Evolutionary conservation across 2,113 vertebrate species (phyloP).

Genomic region (Rousettus leschenaultii): DNA sequence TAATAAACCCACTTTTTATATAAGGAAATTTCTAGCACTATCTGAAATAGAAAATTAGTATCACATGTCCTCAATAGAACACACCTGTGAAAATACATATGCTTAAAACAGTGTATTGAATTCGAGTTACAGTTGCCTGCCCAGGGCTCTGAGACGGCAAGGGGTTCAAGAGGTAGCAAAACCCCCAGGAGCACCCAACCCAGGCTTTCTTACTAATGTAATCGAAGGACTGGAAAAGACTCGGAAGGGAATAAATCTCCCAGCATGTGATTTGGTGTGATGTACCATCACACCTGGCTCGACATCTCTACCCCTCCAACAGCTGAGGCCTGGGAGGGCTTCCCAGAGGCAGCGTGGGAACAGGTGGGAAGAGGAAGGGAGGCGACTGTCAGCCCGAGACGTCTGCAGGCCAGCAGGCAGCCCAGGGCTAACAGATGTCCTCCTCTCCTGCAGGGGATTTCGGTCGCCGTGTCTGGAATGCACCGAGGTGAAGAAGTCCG

Average conservation of each 20-base stretch:
- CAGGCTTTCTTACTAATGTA: neutral
- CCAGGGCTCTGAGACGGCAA: neutral
- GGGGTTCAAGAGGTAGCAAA: neutral
- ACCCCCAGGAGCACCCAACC: neutral
- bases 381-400: fast-evolving
- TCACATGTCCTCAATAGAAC: neutral
- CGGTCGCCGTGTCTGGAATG: slow-evolving; percentile 81
- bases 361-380: neutral
- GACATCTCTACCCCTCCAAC: neutral
- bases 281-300: neutral
- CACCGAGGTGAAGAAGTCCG: slow-evolving; percentile 77
- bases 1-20: neutral
- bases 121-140: neutral
- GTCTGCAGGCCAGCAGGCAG: neutral
- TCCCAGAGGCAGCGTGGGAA: neutral
- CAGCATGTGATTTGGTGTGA: neutral
- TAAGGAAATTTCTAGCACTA: neutral
- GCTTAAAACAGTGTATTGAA: neutral
- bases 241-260: neutral
- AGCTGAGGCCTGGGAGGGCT: neutral
- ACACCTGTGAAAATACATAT: neutral
- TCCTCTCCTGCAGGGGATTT: slow-evolving; percentile 78
- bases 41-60: neutral
- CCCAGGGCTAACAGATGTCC: neutral
- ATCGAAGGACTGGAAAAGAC: neutral